Percentiles rank a stretch among this genome's conserved stretches.
Conservation (phyloP, 2,888 invertebrate species). For the Lithosia quadra region DNA sequence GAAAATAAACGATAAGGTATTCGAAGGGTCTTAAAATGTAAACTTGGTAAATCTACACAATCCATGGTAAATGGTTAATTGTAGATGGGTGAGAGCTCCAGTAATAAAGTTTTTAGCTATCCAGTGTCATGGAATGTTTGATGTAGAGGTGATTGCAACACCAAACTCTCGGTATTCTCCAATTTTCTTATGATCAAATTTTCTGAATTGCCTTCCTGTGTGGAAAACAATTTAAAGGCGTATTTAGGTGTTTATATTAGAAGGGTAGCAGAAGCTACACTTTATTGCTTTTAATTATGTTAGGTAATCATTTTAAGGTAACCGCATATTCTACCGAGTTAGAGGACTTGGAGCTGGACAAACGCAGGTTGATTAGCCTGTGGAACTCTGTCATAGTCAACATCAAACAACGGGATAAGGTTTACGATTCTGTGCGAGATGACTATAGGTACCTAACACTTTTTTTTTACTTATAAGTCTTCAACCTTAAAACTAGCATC, state of each 20-base stretch:
- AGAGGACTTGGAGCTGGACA: conserved; percentile 90
- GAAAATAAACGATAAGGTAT: conserved; percentile 77
- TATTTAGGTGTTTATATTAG: too few species aligned
- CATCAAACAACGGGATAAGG: conserved; percentile 90
- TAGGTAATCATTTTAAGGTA: conserved; percentile 62
- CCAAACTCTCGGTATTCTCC: too few species aligned
- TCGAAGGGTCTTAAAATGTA: too few species aligned
- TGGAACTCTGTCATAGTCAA: conserved; percentile 92
- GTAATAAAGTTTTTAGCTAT: too few species aligned
- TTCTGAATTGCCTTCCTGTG: too few species aligned
- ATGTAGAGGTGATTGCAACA: neutral
- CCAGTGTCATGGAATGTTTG: neutral
- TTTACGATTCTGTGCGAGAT: conserved; percentile 87
- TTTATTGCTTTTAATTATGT: too few species aligned
- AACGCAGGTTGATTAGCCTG: conserved; percentile 89
- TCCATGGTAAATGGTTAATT: too few species aligned
- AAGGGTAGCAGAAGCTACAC: too few species aligned
- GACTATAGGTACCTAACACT: conserved; percentile 82
- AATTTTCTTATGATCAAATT: too few species aligned
- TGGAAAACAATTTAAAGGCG: too few species aligned
- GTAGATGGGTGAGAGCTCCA: too few species aligned
- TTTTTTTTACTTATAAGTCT: neutral
- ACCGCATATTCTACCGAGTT: conserved; percentile 91
- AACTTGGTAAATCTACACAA: too few species aligned
- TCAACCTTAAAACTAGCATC: neutral